These are phyloP conservation scores for Austrofundulus limnaeus DNA, from an alignment of 2,113 vertebrate species.

Conservation along the genomic window DNA sequence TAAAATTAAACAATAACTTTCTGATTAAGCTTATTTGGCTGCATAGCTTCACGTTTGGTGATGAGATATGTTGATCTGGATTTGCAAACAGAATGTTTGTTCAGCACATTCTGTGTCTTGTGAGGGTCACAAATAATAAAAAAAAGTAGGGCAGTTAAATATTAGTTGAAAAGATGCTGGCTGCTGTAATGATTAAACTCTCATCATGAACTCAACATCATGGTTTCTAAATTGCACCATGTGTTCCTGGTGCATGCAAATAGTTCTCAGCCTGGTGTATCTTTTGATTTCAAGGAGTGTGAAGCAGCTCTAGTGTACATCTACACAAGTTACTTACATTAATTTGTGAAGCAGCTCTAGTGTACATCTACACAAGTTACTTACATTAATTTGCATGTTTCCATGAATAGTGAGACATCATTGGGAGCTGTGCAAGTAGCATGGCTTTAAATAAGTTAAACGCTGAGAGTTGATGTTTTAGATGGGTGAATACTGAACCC, in stretches of 20 bases:
- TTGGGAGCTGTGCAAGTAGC: no score
- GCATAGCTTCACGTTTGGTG: constrained; percentile 8
- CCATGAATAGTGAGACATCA: no score
- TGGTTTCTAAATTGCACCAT: background rate
- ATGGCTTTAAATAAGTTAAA: no score
- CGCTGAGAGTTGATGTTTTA: no score
- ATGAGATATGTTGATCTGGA: constrained; percentile 48
- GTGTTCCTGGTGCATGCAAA: constrained; percentile 2
- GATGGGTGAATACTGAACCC: no score
- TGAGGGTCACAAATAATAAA: constrained; percentile 3
- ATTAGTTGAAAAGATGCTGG: background rate
- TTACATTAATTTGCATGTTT: no score
- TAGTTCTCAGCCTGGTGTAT: background rate
- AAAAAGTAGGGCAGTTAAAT: background rate
- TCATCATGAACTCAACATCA: constrained; percentile 13
- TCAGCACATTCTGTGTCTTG: background rate
- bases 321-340: no score
- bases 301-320: no score
- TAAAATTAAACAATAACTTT: background rate
- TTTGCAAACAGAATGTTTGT: constrained; percentile 29
- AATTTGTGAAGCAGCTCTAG: no score
- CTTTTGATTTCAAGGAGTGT: background rate
- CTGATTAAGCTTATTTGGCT: background rate
- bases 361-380: no score
- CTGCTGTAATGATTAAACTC: constrained; percentile 1